Percentiles rank a stretch among this genome's conserved stretches.
These are phyloP conservation scores for Bombus breviceps DNA, from an alignment of 1,140 invertebrate species.

Conservation along the genomic window DNA sequence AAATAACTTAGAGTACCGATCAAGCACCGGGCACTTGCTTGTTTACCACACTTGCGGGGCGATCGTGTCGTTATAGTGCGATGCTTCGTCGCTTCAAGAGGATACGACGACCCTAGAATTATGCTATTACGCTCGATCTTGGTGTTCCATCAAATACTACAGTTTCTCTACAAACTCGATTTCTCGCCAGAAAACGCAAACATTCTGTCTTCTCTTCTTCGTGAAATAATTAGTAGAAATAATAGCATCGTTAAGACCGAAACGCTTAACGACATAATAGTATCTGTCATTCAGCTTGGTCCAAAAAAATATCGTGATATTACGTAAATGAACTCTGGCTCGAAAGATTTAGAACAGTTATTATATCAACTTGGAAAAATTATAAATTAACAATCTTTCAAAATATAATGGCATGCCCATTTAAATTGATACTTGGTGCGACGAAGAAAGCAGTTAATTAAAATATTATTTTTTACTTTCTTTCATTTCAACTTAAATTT, in stretches of 20 bases:
- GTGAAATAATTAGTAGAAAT: neutral
- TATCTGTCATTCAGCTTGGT: too few relatives aligned
- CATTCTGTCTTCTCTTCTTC: too few relatives aligned
- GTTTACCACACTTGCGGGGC: conserved; percentile 32
- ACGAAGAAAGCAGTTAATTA: neutral
- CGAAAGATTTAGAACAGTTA: neutral
- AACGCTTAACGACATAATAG: neutral
- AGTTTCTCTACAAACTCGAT: neutral
- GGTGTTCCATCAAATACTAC: conserved; percentile 25
- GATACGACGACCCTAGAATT: conserved; percentile 29
- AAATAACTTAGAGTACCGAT: conserved; percentile 5
- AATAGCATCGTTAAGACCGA: neutral
- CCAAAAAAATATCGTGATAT: neutral
- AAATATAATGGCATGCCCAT: neutral
- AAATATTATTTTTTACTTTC: too few relatives aligned
- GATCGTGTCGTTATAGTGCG: conserved; percentile 28
- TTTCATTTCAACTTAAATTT: neutral
- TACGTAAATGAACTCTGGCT: neutral
- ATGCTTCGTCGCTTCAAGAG: neutral
- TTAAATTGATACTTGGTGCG: neutral
- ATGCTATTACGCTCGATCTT: conserved; percentile 32
- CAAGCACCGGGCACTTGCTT: conserved; percentile 11
- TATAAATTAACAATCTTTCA: too few relatives aligned
- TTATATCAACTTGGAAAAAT: neutral
- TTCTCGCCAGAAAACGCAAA: neutral